These are phyloP conservation scores for Podarcis muralis DNA, from an alignment of 2,113 vertebrate species.

Conservation along the genomic window DNA sequence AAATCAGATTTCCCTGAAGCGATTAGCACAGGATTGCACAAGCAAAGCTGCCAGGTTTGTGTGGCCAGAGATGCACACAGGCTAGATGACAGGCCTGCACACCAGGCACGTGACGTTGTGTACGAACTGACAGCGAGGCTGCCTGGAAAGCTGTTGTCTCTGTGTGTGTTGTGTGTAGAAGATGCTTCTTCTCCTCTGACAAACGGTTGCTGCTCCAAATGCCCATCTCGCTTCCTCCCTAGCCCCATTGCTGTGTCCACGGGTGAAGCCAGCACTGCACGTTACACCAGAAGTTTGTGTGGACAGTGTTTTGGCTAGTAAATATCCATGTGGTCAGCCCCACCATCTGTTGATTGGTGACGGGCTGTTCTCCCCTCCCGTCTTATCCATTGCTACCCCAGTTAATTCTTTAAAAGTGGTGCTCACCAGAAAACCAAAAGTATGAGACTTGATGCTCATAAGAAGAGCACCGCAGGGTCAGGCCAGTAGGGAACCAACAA, in stretches of 20 bases:
- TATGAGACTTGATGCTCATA: too few relatives aligned
- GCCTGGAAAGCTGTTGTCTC: too few relatives aligned
- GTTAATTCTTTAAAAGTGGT: background rate
- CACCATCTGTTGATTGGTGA: background rate
- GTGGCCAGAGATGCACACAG: background rate
- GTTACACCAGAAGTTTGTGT: background rate
- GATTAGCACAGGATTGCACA: slow-evolving; percentile 17
- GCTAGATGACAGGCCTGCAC: background rate
- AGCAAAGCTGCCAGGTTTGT: slow-evolving; percentile 8
- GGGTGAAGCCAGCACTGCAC: background rate
- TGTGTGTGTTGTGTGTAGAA: too few relatives aligned
- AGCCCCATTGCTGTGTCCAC: background rate
- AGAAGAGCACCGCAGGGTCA: too few relatives aligned
- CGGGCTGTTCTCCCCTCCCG: background rate
- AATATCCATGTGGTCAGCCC: too few relatives aligned
- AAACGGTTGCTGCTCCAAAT: background rate
- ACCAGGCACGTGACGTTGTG: background rate
- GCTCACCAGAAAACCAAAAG: background rate
- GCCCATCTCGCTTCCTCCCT: too few relatives aligned
- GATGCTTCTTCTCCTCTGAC: background rate
- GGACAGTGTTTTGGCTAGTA: background rate
- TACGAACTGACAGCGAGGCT: background rate
- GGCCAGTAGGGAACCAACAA: too few relatives aligned
- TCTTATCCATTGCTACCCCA: background rate
- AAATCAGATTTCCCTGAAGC: slow-evolving; percentile 38